Percentiles rank a stretch among this genome's conserved stretches.
These are phyloP conservation scores for Benitochromis conjunctus DNA, from an alignment of 2,113 vertebrate species.

Conservation along the genomic window DNA sequence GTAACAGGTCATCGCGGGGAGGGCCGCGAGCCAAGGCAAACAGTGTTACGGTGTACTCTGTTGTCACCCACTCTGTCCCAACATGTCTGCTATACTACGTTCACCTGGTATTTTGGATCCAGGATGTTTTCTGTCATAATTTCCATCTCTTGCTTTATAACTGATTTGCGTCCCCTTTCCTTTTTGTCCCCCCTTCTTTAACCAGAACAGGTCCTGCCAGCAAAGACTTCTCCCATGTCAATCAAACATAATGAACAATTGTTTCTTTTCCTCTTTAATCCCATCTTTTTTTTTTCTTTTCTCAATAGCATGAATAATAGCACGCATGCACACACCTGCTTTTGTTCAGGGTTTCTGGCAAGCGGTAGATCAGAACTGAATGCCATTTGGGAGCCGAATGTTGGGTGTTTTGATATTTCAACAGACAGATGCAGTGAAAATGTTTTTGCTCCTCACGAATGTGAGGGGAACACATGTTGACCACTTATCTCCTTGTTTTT, in stretches of 20 bases:
- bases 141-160: background rate
- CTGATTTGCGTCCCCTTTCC: background rate
- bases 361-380: background rate
- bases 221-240: background rate
- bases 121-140: background rate
- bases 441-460: background rate
- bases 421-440: background rate
- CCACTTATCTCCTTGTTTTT: background rate
- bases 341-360: slow-evolving; percentile 5
- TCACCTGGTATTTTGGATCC: background rate
- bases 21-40: background rate
- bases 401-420: background rate
- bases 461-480: background rate
- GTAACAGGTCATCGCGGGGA: background rate
- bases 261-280: background rate
- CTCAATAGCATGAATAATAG: background rate
- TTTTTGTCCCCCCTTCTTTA: background rate
- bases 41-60: background rate
- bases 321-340: background rate
- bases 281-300: background rate
- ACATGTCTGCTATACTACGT: background rate
- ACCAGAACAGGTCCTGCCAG: slow-evolving; percentile 1
- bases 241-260: background rate
- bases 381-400: background rate
- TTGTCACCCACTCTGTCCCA: background rate